Base-by-base conservation (phyloP, 2,113 vertebrate species). In the Anoura caudifer region DNA sequence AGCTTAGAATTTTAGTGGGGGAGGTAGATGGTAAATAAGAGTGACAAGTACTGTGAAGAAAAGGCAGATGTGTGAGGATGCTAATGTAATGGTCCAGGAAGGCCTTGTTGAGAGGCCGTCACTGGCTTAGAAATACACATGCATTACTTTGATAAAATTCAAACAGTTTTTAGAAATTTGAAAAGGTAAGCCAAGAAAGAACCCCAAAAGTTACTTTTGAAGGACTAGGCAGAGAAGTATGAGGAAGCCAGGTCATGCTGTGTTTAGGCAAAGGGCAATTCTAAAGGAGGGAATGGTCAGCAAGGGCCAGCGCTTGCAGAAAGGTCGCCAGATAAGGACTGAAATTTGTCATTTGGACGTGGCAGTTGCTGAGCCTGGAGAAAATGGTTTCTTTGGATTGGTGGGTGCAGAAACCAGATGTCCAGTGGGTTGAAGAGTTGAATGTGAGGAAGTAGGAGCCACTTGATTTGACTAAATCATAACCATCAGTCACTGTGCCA, bases 271-370 rank as follows among this genome's bases (percentile, higher is more conserved):
- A 22, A 93, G 77, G 45, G 67, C 54, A 67, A 69, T 80, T 94
- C 88, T 47, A 79, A 80, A 95, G 77, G 54, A 82, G 54, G 12
- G 17, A 59, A 26, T 17, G 15, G 26, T 77, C 31, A 59, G 31
- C 38, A 45, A 31, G 63, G n/a, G 87, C 50, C 7, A 56, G 12
- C 89, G 81, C 43, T 85, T 86, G 63, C 65, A 52, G 69, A 80
- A 92, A 83, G 24, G 31, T 33, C 56, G 80, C 80, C 76, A 80
- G 14, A 56, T 54, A 81, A 70, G 73, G 52, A 45, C 61, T 90
- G 73, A 83, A 76, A 77, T 96, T 84, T 94, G 56, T 81, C 73
- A 45, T 79, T 92, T 94, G 91, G 20, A 79, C 83, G 84, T 96
- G 50, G 56, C 59, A 81, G 4, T 88, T 38, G 72, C 36, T 75